Percentiles rank a stretch among this genome's conserved stretches.
Conservation (phyloP, 1,140 invertebrate species). For the Lycorma delicatula region DNA sequence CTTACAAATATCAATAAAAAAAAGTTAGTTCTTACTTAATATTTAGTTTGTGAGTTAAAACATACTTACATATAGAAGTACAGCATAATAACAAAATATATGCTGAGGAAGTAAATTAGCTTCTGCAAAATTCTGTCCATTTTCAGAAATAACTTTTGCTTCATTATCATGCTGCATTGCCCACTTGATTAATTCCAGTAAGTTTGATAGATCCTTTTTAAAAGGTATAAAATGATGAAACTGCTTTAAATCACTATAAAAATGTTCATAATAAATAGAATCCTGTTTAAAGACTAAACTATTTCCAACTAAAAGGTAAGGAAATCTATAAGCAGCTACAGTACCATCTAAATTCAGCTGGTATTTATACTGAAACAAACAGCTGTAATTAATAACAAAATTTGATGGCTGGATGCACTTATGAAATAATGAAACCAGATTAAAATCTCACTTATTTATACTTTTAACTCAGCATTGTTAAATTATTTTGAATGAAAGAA, state of each 20-base stretch:
- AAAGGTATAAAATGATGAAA: conserved; percentile 79
- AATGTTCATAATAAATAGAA: conserved; percentile 90
- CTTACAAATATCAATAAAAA: neutral
- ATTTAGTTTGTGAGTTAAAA: too few species aligned
- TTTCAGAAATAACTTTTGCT: conserved; percentile 58
- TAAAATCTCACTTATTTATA: too few species aligned
- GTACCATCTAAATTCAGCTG: conserved; percentile 92
- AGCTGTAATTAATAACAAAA: conserved; percentile 3
- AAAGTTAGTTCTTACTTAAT: conserved; percentile 4
- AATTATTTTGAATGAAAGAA: too few species aligned
- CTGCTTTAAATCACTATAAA: conserved; percentile 69
- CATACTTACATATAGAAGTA: conserved; percentile 61
- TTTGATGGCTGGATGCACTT: too few species aligned
- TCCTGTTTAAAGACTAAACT: conserved; percentile 86
- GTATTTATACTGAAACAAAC: conserved; percentile 81
- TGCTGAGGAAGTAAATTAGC: conserved; percentile 74
- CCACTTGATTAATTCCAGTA: conserved; percentile 73
- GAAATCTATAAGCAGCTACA: conserved; percentile 90
- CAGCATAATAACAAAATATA: conserved; percentile 83
- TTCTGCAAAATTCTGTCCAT: conserved; percentile 63
- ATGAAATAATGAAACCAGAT: neutral
- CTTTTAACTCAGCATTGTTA: too few species aligned
- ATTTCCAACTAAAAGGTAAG: conserved; percentile 81
- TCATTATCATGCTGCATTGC: conserved; percentile 66
- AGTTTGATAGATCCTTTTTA: conserved; percentile 67